A percentile compares a stretch with the other conserved stretches of the same genome.
Evolutionary conservation across 2,888 invertebrate genomes (phyloP).

Genomic region (Seira ritae): DNA sequence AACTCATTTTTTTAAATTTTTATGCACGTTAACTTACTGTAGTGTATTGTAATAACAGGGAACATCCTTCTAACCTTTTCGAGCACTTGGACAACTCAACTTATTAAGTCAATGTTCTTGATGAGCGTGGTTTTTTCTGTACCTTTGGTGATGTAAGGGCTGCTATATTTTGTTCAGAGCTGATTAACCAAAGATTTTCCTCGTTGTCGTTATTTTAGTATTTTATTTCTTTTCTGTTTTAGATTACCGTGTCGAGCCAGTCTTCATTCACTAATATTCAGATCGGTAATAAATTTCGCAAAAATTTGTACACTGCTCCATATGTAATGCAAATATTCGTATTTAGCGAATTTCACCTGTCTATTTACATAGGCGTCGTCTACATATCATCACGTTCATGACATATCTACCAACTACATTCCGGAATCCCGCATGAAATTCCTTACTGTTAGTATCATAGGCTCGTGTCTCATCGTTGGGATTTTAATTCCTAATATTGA

Average conservation of each 20-base stretch:
- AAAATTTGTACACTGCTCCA: neutral
- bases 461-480: conserved; percentile 85
- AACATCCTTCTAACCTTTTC: conserved; percentile 93
- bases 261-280: conserved; percentile 91
- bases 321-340: neutral
- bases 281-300: conserved; percentile 80
- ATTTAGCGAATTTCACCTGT: too few relatives aligned
- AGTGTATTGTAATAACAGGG: conserved; percentile 79
- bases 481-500: conserved; percentile 95
- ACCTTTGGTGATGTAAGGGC: conserved; percentile 86
- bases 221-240: neutral
- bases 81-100: conserved; percentile 87
- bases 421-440: conserved; percentile 89
- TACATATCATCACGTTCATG: conserved; percentile 71
- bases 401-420: conserved; percentile 80
- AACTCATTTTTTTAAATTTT: neutral
- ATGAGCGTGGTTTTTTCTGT: conserved; percentile 97
- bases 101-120: conserved; percentile 96
- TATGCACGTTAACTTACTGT: neutral
- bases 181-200: too few relatives aligned
- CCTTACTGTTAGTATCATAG: conserved; percentile 88
- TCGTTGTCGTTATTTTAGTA: too few relatives aligned
- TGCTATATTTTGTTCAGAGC: too few relatives aligned
- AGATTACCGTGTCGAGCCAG: conserved; percentile 94
- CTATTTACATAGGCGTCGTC: neutral